These are phyloP conservation scores for Drosophila gaucha DNA, from an alignment of 2,888 invertebrate genomes.

Conservation along the genomic window DNA sequence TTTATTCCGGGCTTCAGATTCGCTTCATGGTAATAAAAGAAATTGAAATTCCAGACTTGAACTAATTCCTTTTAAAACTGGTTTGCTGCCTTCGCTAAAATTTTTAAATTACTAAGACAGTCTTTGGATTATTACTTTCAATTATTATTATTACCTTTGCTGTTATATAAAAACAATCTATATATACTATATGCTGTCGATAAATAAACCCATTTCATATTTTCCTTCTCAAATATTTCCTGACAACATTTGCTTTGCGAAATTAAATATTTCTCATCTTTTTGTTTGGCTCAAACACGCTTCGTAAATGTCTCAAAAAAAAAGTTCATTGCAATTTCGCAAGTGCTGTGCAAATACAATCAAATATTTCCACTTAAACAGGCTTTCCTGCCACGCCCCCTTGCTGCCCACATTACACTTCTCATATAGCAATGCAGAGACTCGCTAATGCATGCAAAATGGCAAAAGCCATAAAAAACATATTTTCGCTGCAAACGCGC, in stretches of 20 bases:
- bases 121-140: too few relatives aligned
- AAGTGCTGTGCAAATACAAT: conserved; percentile 70
- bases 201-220: background rate
- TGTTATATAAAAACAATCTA: too few relatives aligned
- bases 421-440: conserved; percentile 13
- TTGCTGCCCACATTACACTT: background rate
- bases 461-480: conserved; percentile 78
- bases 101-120: too few relatives aligned
- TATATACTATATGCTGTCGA: too few relatives aligned
- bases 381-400: conserved; percentile 14
- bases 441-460: conserved; percentile 78
- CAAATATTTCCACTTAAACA: conserved; percentile 62
- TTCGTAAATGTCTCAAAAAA: background rate
- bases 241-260: background rate
- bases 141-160: too few relatives aligned
- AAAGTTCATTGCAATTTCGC: conserved; percentile 46
- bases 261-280: conserved; percentile 3
- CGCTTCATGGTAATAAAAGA: too few relatives aligned
- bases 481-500: conserved; percentile 55
- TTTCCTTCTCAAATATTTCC: background rate
- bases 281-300: background rate
- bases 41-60: too few relatives aligned
- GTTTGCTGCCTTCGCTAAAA: too few relatives aligned
- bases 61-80: too few relatives aligned
- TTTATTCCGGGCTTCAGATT: too few relatives aligned